Evolutionary conservation across 1,140 invertebrate species (phyloP).

Genomic region (Formica selysi): DNA sequence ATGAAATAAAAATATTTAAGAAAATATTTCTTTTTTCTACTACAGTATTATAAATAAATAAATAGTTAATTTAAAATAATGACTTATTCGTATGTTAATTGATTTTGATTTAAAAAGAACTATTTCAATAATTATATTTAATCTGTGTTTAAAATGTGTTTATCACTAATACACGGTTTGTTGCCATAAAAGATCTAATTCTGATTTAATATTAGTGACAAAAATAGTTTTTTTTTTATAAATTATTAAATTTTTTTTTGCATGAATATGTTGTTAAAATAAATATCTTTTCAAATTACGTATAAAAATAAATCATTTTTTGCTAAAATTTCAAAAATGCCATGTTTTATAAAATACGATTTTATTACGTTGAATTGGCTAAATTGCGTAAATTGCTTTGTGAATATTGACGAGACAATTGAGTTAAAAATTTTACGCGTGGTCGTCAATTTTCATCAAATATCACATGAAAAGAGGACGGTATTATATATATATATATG

Average conservation of each 20-base stretch:
- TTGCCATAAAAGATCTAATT: constrained; percentile 16
- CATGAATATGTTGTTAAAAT: neutral
- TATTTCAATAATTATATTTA: no score
- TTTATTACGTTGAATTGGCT: neutral
- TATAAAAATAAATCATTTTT: neutral
- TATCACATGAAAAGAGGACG: neutral
- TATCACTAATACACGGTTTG: neutral
- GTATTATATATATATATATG: neutral
- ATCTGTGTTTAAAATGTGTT: no score
- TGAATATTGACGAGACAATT: constrained; percentile 1
- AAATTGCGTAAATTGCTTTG: no score
- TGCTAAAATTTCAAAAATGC: no score
- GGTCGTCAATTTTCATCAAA: constrained; percentile 48
- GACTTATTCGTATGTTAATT: no score
- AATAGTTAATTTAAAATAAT: no score
- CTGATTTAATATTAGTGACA: neutral
- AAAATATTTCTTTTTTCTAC: no score
- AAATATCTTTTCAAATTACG: neutral
- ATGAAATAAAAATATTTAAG: no score
- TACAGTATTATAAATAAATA: no score
- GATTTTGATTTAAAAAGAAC: no score
- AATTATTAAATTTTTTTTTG: neutral
- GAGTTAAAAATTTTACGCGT: constrained; percentile 37
- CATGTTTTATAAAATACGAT: neutral
- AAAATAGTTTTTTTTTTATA: neutral